These are phyloP conservation scores for Diachasma alloeum DNA, from an alignment of 1,140 invertebrate genomes.

Conservation along the genomic window DNA sequence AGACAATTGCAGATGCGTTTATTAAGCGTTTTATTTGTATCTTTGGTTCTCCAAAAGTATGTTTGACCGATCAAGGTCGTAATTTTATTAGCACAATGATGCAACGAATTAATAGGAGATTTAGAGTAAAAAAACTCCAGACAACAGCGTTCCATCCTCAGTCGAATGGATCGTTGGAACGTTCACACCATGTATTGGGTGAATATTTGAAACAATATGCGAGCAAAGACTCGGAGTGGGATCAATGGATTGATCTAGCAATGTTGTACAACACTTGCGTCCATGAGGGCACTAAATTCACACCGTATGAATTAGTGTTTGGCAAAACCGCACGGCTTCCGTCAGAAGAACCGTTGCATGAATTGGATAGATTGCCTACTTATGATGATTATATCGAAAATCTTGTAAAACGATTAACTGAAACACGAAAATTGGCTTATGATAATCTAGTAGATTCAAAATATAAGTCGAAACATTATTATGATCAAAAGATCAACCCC, in stretches of 20 bases:
- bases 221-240: constrained; percentile 46
- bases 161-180: constrained; percentile 39
- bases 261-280: constrained; percentile 22
- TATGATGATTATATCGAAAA: background rate
- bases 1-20: constrained; percentile 37
- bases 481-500: constrained; percentile 8
- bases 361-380: background rate
- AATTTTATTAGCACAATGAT: constrained; percentile 34
- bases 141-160: constrained; percentile 18
- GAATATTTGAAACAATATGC: constrained; percentile 42
- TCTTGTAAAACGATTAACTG: background rate
- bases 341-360: background rate
- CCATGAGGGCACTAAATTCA: constrained; percentile 45
- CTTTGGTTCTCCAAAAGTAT: too few relatives aligned
- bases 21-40: constrained; percentile 39
- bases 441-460: constrained; percentile 13
- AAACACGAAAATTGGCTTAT: background rate
- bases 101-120: constrained; percentile 34
- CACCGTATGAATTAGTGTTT: constrained; percentile 20
- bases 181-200: constrained; percentile 34
- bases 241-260: constrained; percentile 30
- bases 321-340: background rate
- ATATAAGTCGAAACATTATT: constrained; percentile 11
- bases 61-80: too few relatives aligned
- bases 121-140: constrained; percentile 23